A percentile compares a stretch with the other conserved stretches of the same genome.
Evolutionary conservation across 2,797 vertebrate genomes (phyloP).

Genomic region (Halcyon leucocephala): DNA sequence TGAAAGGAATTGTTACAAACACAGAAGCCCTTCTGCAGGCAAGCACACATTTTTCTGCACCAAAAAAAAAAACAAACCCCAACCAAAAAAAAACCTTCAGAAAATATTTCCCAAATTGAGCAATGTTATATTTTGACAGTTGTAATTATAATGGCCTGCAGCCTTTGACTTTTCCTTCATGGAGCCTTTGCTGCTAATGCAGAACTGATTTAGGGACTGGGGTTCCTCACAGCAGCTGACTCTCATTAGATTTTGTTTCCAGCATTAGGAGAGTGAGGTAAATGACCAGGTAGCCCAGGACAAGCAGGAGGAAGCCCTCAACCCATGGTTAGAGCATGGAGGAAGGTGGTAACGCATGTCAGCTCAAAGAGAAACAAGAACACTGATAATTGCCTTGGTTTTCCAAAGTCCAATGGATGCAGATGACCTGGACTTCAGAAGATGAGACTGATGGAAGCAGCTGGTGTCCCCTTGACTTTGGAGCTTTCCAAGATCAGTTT

Average conservation of each 20-base stretch:
- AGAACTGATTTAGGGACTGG: constrained; percentile 75
- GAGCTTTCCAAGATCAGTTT: neutral
- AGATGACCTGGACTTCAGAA: neutral
- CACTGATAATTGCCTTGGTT: neutral
- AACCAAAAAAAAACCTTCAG: neutral
- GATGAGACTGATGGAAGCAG: neutral
- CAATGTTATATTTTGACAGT: constrained; percentile 49
- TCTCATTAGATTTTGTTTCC: constrained; percentile 72
- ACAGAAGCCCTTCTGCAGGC: neutral
- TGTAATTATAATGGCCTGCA: constrained; percentile 71
- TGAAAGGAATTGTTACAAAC: neutral
- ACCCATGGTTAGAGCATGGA: rapidly evolving
- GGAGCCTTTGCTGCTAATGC: constrained; percentile 75
- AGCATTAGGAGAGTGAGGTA: constrained; percentile 42
- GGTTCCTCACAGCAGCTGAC: constrained; percentile 69
- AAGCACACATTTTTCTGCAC: neutral
- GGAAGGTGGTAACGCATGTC: neutral
- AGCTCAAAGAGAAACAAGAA: neutral
- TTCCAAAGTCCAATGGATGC: neutral
- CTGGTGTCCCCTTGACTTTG: neutral
- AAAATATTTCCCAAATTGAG: constrained; percentile 25
- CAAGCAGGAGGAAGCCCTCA: constrained; percentile 39
- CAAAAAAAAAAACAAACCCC: neutral
- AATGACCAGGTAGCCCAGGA: constrained; percentile 49
- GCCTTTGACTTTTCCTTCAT: constrained; percentile 69